phyloP scores from a whole-genome alignment of 2,797 vertebrate species.

The Pelodytes ibericus region DNA sequence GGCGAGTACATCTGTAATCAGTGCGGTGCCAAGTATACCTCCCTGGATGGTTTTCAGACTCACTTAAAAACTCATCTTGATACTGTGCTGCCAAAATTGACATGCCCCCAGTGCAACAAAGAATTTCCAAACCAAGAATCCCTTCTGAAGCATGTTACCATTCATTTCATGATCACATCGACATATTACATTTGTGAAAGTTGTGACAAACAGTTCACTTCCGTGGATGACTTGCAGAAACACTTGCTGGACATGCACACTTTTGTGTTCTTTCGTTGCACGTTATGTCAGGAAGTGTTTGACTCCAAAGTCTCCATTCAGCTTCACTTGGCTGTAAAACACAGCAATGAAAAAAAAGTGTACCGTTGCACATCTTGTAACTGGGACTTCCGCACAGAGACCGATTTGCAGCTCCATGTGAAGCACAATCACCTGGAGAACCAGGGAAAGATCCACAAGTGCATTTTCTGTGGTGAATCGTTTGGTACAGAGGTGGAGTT shows the following conservation, averaged over 20 bases:
- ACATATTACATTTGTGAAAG: conserved; percentile 98
- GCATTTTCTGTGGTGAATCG: conserved; percentile 96
- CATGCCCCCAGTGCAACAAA: conserved; percentile 96
- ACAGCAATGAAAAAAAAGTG: conserved; percentile 96
- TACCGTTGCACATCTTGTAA: conserved; percentile 96
- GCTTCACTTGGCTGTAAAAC: conserved; percentile 95
- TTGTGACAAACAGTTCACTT: conserved; percentile 97
- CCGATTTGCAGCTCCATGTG: conserved; percentile 93
- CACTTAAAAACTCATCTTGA: conserved; percentile 97
- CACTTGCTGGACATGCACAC: conserved; percentile 98
- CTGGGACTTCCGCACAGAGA: conserved; percentile 96
- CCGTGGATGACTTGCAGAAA: conserved; percentile 95
- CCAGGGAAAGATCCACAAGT: conserved; percentile 92
- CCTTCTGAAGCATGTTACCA: conserved; percentile 92
- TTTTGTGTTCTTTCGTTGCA: conserved; percentile 96
- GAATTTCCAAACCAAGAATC: conserved; percentile 97
- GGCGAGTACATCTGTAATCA: conserved; percentile 98
- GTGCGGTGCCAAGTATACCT: conserved; percentile 95
- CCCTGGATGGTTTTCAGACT: conserved; percentile 94
- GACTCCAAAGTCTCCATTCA: conserved; percentile 98
- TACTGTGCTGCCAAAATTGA: conserved; percentile 87
- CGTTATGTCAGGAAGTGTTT: conserved; percentile 96
- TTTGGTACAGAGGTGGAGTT: conserved; percentile 97
- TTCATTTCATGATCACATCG: conserved; percentile 96
- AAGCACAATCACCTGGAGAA: conserved; percentile 97